Evolutionary conservation across 2,797 vertebrate species (phyloP).

Genomic region (Myotis pilosus): DNA sequence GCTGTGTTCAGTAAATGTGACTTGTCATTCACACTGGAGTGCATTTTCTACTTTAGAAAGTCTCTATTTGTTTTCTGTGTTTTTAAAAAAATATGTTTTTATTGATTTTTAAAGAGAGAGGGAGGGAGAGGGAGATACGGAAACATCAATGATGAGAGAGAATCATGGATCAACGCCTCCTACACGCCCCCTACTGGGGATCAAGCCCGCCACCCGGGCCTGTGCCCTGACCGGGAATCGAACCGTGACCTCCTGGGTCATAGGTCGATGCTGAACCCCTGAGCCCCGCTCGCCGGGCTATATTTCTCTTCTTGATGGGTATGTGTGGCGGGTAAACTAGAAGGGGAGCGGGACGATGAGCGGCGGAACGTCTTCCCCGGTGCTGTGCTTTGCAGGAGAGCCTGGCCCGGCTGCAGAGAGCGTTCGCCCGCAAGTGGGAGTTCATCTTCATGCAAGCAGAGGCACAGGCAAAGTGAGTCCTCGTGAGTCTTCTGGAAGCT

Average conservation of each 20-base stretch:
- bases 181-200: too few relatives aligned
- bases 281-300: too few relatives aligned
- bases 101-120: too few relatives aligned
- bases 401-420: conserved; percentile 97
- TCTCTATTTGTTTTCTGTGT: background rate
- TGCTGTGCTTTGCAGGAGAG: conserved; percentile 91
- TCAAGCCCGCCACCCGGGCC: too few relatives aligned
- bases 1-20: background rate
- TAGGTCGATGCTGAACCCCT: too few relatives aligned
- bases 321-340: background rate
- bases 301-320: background rate
- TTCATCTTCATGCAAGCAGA: conserved; percentile 99
- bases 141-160: too few relatives aligned
- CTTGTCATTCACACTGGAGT: background rate
- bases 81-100: too few relatives aligned
- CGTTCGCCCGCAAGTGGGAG: conserved; percentile 98
- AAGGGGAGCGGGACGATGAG: too few relatives aligned
- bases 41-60: background rate
- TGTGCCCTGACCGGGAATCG: too few relatives aligned
- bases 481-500: conserved; percentile 61
- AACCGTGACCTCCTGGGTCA: too few relatives aligned
- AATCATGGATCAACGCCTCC: too few relatives aligned
- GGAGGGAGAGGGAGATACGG: too few relatives aligned
- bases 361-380: conserved; percentile 4
- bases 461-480: conserved; percentile 98